phyloP scores from a whole-genome alignment of 2,888 invertebrate species.

The Drosophila emarginata region DNA sequence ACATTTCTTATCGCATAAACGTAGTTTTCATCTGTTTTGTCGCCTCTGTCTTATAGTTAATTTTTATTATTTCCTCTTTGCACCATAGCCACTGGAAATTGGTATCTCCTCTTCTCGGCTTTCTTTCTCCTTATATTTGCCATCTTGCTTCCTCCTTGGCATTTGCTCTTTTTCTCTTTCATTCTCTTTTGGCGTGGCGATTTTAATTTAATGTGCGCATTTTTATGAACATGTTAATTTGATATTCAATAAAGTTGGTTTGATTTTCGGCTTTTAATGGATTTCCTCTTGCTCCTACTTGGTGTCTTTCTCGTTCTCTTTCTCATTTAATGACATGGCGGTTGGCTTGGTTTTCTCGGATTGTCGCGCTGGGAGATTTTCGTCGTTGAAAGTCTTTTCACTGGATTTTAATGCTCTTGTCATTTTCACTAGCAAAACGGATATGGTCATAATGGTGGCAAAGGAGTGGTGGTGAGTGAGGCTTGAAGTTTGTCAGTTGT shows the following conservation, averaged over 20 bases:
- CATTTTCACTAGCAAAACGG: slow-evolving; percentile 29
- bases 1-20: slow-evolving; percentile 45
- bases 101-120: slow-evolving; percentile 37
- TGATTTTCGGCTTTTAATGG: slow-evolving; percentile 78
- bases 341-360: slow-evolving; percentile 22
- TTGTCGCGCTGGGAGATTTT: background rate
- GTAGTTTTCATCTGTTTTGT: slow-evolving; percentile 30
- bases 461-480: background rate
- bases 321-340: slow-evolving; percentile 66
- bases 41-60: slow-evolving; percentile 49
- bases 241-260: slow-evolving; percentile 77
- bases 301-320: background rate
- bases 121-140: slow-evolving; percentile 18
- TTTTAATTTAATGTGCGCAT: slow-evolving; percentile 74
- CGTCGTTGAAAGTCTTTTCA: slow-evolving; percentile 6
- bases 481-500: background rate
- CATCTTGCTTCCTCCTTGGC: background rate
- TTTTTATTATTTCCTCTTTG: slow-evolving; percentile 66
- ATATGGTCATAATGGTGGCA: background rate
- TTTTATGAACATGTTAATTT: slow-evolving; percentile 79
- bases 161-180: background rate
- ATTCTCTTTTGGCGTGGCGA: slow-evolving; percentile 28
- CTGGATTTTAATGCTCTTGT: slow-evolving; percentile 51
- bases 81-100: slow-evolving; percentile 48
- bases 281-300: slow-evolving; percentile 39